Evolutionary conservation across 2,113 vertebrate genomes (phyloP), one percentile per base, ranked within the genome.

Genomic region (Perccottus glenii): DNA sequence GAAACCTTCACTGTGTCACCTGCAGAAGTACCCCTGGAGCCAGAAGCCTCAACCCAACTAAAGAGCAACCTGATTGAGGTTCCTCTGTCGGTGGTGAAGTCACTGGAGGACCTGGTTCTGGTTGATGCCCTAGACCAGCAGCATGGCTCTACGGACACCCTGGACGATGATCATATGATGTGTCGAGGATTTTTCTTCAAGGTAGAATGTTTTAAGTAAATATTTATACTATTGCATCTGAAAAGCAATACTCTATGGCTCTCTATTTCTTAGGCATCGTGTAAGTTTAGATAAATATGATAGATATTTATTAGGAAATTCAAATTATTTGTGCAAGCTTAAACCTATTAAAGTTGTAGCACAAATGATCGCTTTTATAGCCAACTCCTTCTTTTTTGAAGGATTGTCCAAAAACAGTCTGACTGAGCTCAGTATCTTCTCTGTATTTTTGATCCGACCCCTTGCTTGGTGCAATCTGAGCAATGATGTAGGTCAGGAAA

Each of bases 181-280:
- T 95, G 94, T 86, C 95, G 93, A 73, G 97, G 98, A 51, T 99
- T 99, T 92, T 99, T 99, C 82, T 99, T 98, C 70, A 99, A 98
- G 95, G 98, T 99, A 73, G 36, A 52, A 8, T 11, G 67, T 3
- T 59, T 62, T 55, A 16, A 3, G 35, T 48, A 5, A 2, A 16
- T 63, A 10, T 61, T 12, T 48, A 33, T 51, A 43, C 33, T 15
- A 7, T 11, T 35, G 9, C 9, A 11, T 40, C 4, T 40, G 38
- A 6, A 6, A 40, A 40, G 38, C 5, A 40, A 8, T 40, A 40
- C 38, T 40, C 5, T 27, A 27, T 27, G 19, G 19, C 19, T 27
- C 19, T 27, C 19, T 27, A 27, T 27, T 27, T 3, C 19, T 27
- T 2, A 27, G 19, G 19, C 19, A 27, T 27, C 3, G 19, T 27